Evolutionary conservation across 2,113 vertebrate genomes (phyloP).

Genomic region (Tragelaphus buxtoni): DNA sequence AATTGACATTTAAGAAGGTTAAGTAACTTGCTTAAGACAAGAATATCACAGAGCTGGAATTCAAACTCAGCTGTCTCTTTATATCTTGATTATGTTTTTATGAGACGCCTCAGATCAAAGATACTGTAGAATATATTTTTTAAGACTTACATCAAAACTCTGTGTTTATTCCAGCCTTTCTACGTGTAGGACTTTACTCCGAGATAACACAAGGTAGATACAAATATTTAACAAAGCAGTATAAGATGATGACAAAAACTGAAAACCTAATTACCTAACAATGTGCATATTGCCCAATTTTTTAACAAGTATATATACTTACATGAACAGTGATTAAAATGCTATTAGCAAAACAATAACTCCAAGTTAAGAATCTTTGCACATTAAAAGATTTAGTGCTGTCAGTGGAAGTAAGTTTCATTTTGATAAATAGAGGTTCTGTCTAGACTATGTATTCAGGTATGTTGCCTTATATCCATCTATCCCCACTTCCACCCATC

Average conservation of each 20-base stretch:
- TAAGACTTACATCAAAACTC: background rate
- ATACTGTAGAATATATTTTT: background rate
- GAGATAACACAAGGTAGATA: background rate
- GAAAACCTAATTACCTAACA: background rate
- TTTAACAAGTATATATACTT: background rate
- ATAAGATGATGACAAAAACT: background rate
- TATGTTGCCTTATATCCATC: background rate
- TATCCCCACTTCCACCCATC: background rate
- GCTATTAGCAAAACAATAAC: background rate
- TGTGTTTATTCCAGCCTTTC: slow-evolving; percentile 1
- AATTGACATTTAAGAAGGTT: background rate
- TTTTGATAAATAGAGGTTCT: background rate
- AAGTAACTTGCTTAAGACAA: background rate
- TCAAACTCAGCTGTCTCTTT: background rate
- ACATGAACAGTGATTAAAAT: slow-evolving; percentile 19
- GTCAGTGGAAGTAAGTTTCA: background rate
- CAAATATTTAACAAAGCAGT: background rate
- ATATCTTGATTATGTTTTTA: background rate
- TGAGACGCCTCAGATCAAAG: background rate
- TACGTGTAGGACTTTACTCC: background rate
- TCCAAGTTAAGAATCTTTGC: slow-evolving; percentile 1
- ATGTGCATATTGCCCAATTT: background rate
- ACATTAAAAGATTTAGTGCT: background rate
- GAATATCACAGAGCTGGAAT: background rate
- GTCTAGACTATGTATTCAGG: background rate